Base-by-base conservation (phyloP, 2,797 vertebrate genomes). In the Mormyrus hasselquistii region DNA sequence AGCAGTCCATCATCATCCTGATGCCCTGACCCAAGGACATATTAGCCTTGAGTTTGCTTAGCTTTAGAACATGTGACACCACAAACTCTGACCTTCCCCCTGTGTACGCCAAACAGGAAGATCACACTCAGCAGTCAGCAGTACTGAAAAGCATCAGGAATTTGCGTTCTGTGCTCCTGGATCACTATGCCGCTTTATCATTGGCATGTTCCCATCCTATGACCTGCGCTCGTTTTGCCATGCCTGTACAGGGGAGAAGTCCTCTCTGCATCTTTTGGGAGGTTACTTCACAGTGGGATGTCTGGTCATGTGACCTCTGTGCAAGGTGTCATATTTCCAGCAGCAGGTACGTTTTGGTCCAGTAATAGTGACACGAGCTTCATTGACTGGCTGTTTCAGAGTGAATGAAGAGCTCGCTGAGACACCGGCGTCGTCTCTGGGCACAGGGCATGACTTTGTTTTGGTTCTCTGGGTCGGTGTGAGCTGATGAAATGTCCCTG, bases 91-190 rank as follows among this genome's bases (percentile, higher is more conserved):
- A 65, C 93, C 90, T 89, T 34, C 89, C 92, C 88, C 53, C 14
- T 41, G 57, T 25, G 73, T 76, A 69, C 79, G 87, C 88, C 92
- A 93, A 93, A 93, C 65, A 92, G 91, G 93, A 93, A 94, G 93
- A 95, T 94, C 96, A 96, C 94, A 96, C 95, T 91, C 91, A 90
- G 90, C 92, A 91, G 92, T 93, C 91, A 87, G 89, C 50, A 91
- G 91, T 94, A 91, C 90, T 90, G 90, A 93, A 88, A 88, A 91
- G 92, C 76, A 90, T 89, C 69, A 53, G 92, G 92, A 92, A 93
- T 91, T 93, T 94, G 93, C 94, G 93, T 93, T 94, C 92, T 94
- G 90, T 92, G 92, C 93, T 93, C 91, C 65, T 85, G 92, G 93
- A 96, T 96, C 93, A 88, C 92, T 94, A 96, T 96, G 95, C 95